phyloP scores from a whole-genome alignment of 2,113 vertebrate genomes.

The Eulemur macaco region DNA sequence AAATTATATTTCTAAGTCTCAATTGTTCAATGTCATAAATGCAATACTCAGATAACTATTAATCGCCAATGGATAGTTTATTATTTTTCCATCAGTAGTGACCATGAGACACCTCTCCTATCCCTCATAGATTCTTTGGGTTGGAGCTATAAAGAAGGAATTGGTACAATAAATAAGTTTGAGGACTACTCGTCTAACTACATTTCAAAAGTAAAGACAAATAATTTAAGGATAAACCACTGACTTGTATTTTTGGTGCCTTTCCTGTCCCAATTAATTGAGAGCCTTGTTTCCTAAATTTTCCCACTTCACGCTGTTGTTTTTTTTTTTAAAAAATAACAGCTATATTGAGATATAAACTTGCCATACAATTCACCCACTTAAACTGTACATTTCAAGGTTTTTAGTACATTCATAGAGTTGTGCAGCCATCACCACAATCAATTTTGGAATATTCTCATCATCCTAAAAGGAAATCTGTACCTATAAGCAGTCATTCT shows the following conservation, averaged over 20 bases:
- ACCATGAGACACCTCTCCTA: neutral
- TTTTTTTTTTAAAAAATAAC: neutral
- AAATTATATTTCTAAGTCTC: slow-evolving; percentile 22
- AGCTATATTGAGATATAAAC: neutral
- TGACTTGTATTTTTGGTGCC: neutral
- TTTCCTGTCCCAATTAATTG: neutral
- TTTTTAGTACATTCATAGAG: neutral
- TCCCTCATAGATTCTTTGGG: neutral
- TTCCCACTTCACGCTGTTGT: neutral
- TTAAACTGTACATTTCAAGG: neutral
- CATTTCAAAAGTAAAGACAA: slow-evolving; percentile 25
- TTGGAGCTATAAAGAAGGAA: neutral
- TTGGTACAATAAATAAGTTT: neutral
- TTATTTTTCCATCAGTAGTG: neutral
- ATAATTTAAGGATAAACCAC: neutral
- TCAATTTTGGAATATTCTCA: neutral
- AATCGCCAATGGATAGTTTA: neutral
- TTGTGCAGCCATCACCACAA: neutral
- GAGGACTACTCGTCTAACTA: neutral
- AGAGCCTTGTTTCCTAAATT: slow-evolving; percentile 19
- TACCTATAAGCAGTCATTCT: neutral
- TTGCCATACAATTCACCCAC: neutral
- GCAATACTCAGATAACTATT: neutral
- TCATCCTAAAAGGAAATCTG: neutral
- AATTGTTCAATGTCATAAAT: neutral